A percentile compares a stretch with the other conserved stretches of the same genome.
Evolutionary conservation across 2,113 vertebrate genomes (phyloP).

Genomic region (Dasyornis broadbenti): DNA sequence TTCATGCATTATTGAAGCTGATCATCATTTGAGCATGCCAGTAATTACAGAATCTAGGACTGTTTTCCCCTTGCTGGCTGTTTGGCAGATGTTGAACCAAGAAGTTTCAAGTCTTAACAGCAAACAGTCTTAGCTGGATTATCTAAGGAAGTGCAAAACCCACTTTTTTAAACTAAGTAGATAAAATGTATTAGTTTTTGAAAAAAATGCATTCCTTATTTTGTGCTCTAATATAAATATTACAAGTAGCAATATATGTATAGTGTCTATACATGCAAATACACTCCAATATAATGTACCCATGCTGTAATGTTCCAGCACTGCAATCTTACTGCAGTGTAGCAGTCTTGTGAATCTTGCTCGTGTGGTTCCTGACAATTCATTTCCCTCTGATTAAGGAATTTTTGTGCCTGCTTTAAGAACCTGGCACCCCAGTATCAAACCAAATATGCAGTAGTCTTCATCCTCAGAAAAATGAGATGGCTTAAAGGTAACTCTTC

Average conservation of each 20-base stretch:
- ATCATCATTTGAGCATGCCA: neutral
- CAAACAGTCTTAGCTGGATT: neutral
- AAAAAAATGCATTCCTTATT: neutral
- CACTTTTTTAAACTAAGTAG: neutral
- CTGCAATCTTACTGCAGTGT: neutral
- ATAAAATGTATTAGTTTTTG: neutral
- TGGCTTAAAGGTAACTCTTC: neutral
- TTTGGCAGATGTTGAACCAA: neutral
- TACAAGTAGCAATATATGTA: neutral
- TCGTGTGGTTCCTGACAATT: neutral
- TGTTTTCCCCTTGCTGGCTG: neutral
- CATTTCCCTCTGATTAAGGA: neutral
- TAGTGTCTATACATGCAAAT: neutral
- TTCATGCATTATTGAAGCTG: neutral
- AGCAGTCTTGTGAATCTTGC: neutral
- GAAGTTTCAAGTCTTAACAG: neutral
- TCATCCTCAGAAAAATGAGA: neutral
- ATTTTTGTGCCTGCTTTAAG: neutral
- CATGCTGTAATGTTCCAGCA: neutral
- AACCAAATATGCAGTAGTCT: neutral
- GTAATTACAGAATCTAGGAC: neutral
- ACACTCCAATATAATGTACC: neutral
- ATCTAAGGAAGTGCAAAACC: neutral
- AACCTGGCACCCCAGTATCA: neutral
- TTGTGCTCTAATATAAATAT: neutral